Evolutionary conservation across 2,797 vertebrate genomes (phyloP).

Genomic region (Danio albolineatus): DNA sequence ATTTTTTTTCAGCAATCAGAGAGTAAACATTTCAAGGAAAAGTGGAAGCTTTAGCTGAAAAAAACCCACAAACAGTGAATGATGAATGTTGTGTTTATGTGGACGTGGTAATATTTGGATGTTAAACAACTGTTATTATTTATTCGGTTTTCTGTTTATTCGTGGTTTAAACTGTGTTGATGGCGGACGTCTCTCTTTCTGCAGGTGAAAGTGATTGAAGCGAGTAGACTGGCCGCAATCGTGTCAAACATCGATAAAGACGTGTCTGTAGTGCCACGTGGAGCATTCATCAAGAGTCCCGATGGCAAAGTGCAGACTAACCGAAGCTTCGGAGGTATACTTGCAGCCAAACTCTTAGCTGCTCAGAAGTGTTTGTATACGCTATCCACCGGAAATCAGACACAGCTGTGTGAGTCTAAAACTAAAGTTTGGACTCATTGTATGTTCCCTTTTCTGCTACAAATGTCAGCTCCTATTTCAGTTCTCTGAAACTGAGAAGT

Average conservation of each 20-base stretch:
- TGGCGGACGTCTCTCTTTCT: slow-evolving; percentile 28
- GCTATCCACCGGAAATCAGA: slow-evolving; percentile 31
- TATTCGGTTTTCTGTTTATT: slow-evolving; percentile 16
- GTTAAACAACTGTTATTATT: slow-evolving; percentile 24
- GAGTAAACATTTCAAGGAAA: not conserved
- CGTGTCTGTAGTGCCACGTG: slow-evolving; percentile 86
- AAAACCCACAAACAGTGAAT: not conserved
- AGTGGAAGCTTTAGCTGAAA: not conserved
- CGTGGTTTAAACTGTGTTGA: slow-evolving; percentile 1
- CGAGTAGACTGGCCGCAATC: slow-evolving; percentile 82
- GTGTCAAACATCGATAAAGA: slow-evolving; percentile 87
- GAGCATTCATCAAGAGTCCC: slow-evolving; percentile 86
- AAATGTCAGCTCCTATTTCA: slow-evolving; percentile 1
- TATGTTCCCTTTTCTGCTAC: slow-evolving; percentile 11
- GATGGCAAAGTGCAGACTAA: slow-evolving; percentile 83
- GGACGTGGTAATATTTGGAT: slow-evolving; percentile 30
- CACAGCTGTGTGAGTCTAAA: slow-evolving; percentile 45
- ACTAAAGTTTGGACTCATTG: not conserved
- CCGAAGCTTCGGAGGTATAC: slow-evolving; percentile 89
- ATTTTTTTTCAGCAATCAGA: not conserved
- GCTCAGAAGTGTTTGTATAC: slow-evolving; percentile 28
- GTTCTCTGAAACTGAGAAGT: slow-evolving; percentile 6
- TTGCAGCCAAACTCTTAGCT: slow-evolving; percentile 5
- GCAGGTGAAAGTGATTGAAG: slow-evolving; percentile 86
- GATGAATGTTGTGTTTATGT: slow-evolving; percentile 22